Evolutionary conservation across 2,888 invertebrate genomes (phyloP).

Genomic region (Leptinotarsa peninsularis): DNA sequence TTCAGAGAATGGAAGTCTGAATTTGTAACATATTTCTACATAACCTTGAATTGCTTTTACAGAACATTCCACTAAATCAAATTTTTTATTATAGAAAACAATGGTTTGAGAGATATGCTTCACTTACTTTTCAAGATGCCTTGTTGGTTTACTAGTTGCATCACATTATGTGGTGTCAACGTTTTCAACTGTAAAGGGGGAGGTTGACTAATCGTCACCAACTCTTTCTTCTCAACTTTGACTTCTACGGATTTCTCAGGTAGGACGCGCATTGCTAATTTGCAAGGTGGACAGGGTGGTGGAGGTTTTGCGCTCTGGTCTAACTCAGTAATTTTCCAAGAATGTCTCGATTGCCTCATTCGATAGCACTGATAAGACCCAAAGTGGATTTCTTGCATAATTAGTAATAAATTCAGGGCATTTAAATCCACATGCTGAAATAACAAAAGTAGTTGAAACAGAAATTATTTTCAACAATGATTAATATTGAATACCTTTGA

Average conservation of each 20-base stretch:
- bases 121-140: slow-evolving; percentile 65
- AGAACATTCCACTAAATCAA: too few species aligned
- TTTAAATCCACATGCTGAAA: slow-evolving; percentile 74
- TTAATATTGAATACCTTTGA: slow-evolving; percentile 70
- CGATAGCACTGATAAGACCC: slow-evolving; percentile 90
- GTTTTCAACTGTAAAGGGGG: slow-evolving; percentile 39
- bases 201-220: slow-evolving; percentile 31
- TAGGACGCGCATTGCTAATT: slow-evolving; percentile 57
- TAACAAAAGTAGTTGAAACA: slow-evolving; percentile 16
- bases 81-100: too few species aligned
- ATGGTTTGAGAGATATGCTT: background rate
- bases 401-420: slow-evolving; percentile 74
- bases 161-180: slow-evolving; percentile 51
- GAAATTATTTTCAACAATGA: slow-evolving; percentile 29
- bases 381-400: slow-evolving; percentile 76
- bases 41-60: too few species aligned
- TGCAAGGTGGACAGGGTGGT: slow-evolving; percentile 73
- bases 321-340: slow-evolving; percentile 78
- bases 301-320: slow-evolving; percentile 67
- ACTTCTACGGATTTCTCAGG: slow-evolving; percentile 45
- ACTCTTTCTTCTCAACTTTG: slow-evolving; percentile 40
- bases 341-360: slow-evolving; percentile 80
- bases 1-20: too few species aligned
- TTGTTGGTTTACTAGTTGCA: slow-evolving; percentile 70
- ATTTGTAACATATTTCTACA: too few species aligned